Evolutionary conservation across 2,113 vertebrate species (phyloP), one percentile per base, ranked within the genome.

Genomic region (Xenopus borealis): DNA sequence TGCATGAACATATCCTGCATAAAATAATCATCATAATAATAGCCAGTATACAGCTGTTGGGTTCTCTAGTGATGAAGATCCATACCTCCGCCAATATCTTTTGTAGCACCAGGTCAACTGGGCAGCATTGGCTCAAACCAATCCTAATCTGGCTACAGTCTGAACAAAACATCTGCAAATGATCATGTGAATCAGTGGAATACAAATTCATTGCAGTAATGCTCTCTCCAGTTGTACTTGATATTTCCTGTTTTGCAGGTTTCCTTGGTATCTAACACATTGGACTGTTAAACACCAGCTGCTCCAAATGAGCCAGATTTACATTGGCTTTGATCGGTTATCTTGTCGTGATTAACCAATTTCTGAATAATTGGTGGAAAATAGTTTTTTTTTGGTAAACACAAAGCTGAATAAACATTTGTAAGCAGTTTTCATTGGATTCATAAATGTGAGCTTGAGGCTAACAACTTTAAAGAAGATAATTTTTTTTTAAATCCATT

Each of bases 191-290:
- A 89, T 86, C 86, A 79, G 78, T 84, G 82, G 86, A 89, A 78
- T 82, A 88, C 88, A 88, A 87, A 87, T 87, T 85, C 84, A 81
- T 81, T 83, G 66, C 86, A 87, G 86, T 83, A 82, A 76, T 78
- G 50, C 81, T 90, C 85, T 92, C 87, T 83, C 44, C 66, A 87
- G 82, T 79, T 84, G 83, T 6, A 57, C 85, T 85, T 89, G 86
- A 88, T 85, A 86, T 89, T 93, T 93, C 91, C 91, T 93, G 92
- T 92, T 92, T 90, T 89, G 80, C 85, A 85, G 81, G 89, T 90
- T 92, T 91, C 90, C 89, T 91, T 89, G 87, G 91, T 88, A 86
- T 85, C 87, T 88, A 79, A 80, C 81, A 88, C 86, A 85, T 79
- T 69, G 67, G 79, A 53, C 84, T 86, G 69, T 79, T 86, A 84